Evolutionary conservation across 2,888 invertebrate genomes (phyloP), one percentile per base, ranked within the genome.

Genomic region (Trypoxylon attenuatum): DNA sequence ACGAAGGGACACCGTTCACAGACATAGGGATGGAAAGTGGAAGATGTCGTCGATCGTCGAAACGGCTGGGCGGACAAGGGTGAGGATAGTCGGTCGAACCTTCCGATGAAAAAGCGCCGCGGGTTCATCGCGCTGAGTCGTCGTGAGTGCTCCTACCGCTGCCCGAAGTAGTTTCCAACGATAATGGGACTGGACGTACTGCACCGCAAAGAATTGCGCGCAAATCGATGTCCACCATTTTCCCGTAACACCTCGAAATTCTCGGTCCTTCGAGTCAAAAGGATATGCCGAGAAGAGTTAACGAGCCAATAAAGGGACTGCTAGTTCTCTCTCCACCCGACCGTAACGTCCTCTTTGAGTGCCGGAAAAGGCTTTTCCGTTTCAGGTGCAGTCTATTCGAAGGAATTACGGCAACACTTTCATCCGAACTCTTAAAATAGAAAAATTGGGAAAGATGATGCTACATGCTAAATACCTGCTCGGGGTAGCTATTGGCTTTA

Each of bases 101-200:
- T n/a, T n/a, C n/a, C 62, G 29, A 59, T 39, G 69, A 69, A 56
- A 61, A 66, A 61, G 41, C 61, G 41, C 46, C 45, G 47, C 38
- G 46, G 46, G 53, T 69, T 63, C 67, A 75, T 66, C 65, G 60
- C 47, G 55, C 63, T 53, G 59, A 52, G 64, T 50, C 55, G 59
- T 47, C 58, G 51, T 64, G 63, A 65, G 54, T 41, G 64, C 56
- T 47, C 49, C 64, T 58, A 55, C 55, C 42, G 56, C 46, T 43
- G 46, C 33, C n/a, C 66, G 56, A 59, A 68, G 69, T 69, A 60
- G 45, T 78, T 70, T 51, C 49, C 69, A 47, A 66, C 57, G 63
- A 61, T 64, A 69, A 77, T 68, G 64, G 66, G 62, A 61, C 49
- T 45, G 54, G 51, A 62, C 58, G 51, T 23, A n/a, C 16, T 29